Evolutionary conservation across 2,888 invertebrate species (phyloP).

Genomic region (Timema podura): DNA sequence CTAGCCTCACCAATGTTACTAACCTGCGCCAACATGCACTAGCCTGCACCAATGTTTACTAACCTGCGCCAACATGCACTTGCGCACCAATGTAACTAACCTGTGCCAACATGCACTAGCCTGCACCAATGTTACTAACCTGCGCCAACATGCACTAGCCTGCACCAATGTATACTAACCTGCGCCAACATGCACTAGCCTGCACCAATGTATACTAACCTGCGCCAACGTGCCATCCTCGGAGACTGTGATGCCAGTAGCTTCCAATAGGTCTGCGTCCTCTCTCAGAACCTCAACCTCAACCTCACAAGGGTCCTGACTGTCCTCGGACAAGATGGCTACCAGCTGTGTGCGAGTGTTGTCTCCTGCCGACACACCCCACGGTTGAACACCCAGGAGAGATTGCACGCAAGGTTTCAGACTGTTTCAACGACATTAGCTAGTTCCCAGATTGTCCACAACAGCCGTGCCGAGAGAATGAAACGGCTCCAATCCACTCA

Average conservation of each 20-base stretch:
- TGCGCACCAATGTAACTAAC: neutral
- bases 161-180: neutral
- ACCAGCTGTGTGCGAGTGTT: slow-evolving; percentile 31
- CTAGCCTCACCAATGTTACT: too few relatives aligned
- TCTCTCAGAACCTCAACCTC: slow-evolving; percentile 42
- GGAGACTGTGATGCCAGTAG: slow-evolving; percentile 25
- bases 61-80: slow-evolving; percentile 19
- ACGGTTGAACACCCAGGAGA: too few relatives aligned
- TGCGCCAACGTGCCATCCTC: slow-evolving; percentile 23
- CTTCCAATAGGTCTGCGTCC: slow-evolving; percentile 36
- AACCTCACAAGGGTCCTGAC: slow-evolving; percentile 33
- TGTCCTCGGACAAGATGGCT: slow-evolving; percentile 34
- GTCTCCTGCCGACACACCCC: slow-evolving; percentile 1
- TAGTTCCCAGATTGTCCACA: too few relatives aligned
- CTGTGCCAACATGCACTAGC: too few relatives aligned
- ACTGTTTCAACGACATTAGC: too few relatives aligned
- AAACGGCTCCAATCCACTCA: too few relatives aligned
- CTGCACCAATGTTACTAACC: too few relatives aligned
- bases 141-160: neutral
- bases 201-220: slow-evolving; percentile 8
- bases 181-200: too few relatives aligned
- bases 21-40: neutral
- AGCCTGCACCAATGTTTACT: neutral
- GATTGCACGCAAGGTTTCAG: too few relatives aligned
- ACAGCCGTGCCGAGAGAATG: too few relatives aligned